phyloP scores from a whole-genome alignment of 2,797 vertebrate genomes.

The Kryptopterus vitreolus region DNA sequence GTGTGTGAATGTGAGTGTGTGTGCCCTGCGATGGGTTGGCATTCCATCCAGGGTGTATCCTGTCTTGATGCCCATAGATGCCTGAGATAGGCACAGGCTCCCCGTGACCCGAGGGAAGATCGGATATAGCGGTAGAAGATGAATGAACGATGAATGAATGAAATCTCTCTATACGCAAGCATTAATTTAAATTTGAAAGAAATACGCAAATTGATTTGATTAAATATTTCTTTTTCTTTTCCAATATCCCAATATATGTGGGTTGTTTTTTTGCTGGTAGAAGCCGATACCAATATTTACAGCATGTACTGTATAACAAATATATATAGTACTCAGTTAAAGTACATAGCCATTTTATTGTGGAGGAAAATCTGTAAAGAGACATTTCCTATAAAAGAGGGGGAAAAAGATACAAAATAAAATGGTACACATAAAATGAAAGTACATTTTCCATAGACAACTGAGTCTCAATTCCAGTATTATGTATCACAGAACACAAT shows the following conservation, averaged over 20 bases:
- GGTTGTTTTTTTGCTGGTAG: neutral
- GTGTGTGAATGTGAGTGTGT: too few relatives aligned
- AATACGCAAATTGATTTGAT: neutral
- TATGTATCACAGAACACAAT: neutral
- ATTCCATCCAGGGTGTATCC: too few relatives aligned
- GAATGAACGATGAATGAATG: too few relatives aligned
- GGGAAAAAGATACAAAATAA: neutral
- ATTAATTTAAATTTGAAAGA: too few relatives aligned
- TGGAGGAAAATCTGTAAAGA: neutral
- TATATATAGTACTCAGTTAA: conserved; percentile 1
- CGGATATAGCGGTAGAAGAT: too few relatives aligned
- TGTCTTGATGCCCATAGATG: too few relatives aligned
- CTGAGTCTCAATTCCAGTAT: neutral
- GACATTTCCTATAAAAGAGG: conserved; percentile 12
- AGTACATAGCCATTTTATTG: conserved; percentile 31
- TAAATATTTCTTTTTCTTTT: neutral
- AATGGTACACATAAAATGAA: conserved; percentile 9
- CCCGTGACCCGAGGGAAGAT: too few relatives aligned
- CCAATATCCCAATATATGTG: neutral
- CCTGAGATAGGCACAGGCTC: too few relatives aligned
- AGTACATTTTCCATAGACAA: conserved; percentile 10
- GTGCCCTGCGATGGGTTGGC: too few relatives aligned
- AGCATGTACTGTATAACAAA: too few relatives aligned
- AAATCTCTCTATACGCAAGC: neutral
- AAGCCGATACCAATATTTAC: too few relatives aligned